Conservation (phyloP, 2,888 invertebrate genomes). For the Oxytorus armatus region DNA sequence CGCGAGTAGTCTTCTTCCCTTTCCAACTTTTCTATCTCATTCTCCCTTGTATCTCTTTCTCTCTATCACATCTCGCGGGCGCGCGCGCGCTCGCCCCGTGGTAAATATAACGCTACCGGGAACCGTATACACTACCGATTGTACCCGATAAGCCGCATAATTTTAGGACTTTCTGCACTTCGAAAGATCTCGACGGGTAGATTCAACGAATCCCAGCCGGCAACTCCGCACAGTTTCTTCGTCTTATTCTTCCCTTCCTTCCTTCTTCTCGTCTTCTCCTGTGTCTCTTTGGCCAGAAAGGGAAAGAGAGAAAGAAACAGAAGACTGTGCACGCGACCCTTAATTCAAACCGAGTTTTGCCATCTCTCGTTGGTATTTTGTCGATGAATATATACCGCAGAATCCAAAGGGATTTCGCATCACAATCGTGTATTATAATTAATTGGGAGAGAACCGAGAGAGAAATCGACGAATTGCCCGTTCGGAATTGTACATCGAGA, state of each 20-base stretch:
- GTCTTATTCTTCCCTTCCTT: slow-evolving; percentile 29
- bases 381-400: slow-evolving; percentile 20
- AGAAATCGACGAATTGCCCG: slow-evolving; percentile 44
- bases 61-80: slow-evolving; percentile 62
- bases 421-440: slow-evolving; percentile 51
- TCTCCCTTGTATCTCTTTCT: slow-evolving; percentile 59
- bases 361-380: slow-evolving; percentile 18
- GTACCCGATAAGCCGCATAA: slow-evolving; percentile 77
- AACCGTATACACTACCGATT: slow-evolving; percentile 76
- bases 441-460: slow-evolving; percentile 37
- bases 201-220: slow-evolving; percentile 51
- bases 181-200: slow-evolving; percentile 70
- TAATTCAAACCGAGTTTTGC: slow-evolving; percentile 44
- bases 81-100: slow-evolving; percentile 69
- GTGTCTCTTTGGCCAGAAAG: slow-evolving; percentile 21
- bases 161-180: slow-evolving; percentile 78
- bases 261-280: slow-evolving; percentile 44
- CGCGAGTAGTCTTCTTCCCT: slow-evolving; percentile 48
- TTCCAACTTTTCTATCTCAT: slow-evolving; percentile 20
- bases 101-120: slow-evolving; percentile 78
- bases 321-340: slow-evolving; percentile 59
- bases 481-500: slow-evolving; percentile 8
- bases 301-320: too few species aligned
- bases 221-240: slow-evolving; percentile 39
- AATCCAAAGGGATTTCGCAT: slow-evolving; percentile 15